Evolutionary conservation across 1,140 invertebrate species (phyloP), one percentile per base, ranked within the genome.

Genomic region (Heliconius hermathena): DNA sequence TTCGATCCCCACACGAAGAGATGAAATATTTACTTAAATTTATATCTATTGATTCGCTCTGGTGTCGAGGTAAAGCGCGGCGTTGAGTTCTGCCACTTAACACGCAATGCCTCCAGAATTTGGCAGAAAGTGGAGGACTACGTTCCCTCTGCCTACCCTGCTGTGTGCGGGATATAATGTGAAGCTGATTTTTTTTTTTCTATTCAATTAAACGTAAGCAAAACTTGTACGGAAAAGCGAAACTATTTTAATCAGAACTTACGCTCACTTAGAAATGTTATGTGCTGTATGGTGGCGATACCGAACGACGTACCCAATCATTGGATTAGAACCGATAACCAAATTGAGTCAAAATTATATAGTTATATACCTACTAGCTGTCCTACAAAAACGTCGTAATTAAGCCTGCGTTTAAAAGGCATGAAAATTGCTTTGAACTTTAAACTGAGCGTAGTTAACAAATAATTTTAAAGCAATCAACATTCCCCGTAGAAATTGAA

Each of bases 381-480:
- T 22, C n/a, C 18, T 57, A 60, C 54, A 66, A 66, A 26, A 66
- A 66, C 60, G 11, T 16, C 26, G 60, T 26, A 66, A 66, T 66
- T 66, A 66, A 22, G 4, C 26, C 26, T 13, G 26, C 8, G 3
- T 66, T 26, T 66, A 26, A 29, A 66, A 66, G 26, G 22, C 60
- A 66, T 66, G 60, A 66, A 66, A 66, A 26, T 66, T 66, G 26
- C 26, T 66, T 26, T 66, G 60, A 66, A 66, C 22, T 66, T 26
- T 66, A 66, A 16, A 29, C 13, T 66, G 26, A 66, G 11, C 9
- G 26, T 29, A 66, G 9, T 66, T 66, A 66, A 29, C 60, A 66
- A 66, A 66, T 66, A 29, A 66, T 16, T 29, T 66, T 29, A 66
- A 66, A 29, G 60, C 22, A 26, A 26, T 66, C 26, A 29, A 66